Conservation (phyloP, 2,888 invertebrate genomes). For the Amiota communis region DNA sequence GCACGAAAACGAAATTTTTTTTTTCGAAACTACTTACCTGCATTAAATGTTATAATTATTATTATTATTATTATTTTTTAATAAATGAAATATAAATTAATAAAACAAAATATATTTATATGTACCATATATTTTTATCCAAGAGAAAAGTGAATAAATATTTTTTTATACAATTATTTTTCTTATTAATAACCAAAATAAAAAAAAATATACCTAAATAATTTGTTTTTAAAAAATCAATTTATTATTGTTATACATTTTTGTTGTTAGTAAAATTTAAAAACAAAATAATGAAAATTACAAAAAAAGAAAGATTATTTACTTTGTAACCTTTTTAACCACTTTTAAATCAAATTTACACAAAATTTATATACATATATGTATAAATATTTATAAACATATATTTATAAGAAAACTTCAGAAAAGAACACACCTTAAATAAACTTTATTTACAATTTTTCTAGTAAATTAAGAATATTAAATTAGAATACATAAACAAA, state of each 20-base stretch:
- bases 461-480: slow-evolving; percentile 43
- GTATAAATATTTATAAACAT: slow-evolving; percentile 22
- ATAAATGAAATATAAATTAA: slow-evolving; percentile 36
- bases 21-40: slow-evolving; percentile 45
- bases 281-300: slow-evolving; percentile 40
- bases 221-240: slow-evolving; percentile 11
- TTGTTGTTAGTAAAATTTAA: slow-evolving; percentile 62
- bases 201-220: too few relatives aligned
- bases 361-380: slow-evolving; percentile 47
- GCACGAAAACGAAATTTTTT: slow-evolving; percentile 23
- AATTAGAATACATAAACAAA: neutral
- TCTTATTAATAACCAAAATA: slow-evolving; percentile 2
- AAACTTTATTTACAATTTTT: slow-evolving; percentile 57
- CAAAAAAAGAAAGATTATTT: slow-evolving; percentile 42
- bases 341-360: slow-evolving; percentile 59
- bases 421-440: neutral
- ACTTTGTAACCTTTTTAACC: slow-evolving; percentile 56
- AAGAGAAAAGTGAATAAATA: neutral
- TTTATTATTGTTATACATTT: slow-evolving; percentile 50
- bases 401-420: slow-evolving; percentile 47
- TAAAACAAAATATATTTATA: slow-evolving; percentile 24
- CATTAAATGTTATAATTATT: slow-evolving; percentile 37
- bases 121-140: slow-evolving; percentile 25
- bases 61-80: slow-evolving; percentile 32
- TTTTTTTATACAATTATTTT: slow-evolving; percentile 14